A percentile compares a stretch with the other conserved stretches of the same genome.
Conservation (phyloP, 2,113 vertebrate species). For the Ceratotherium simum region DNA sequence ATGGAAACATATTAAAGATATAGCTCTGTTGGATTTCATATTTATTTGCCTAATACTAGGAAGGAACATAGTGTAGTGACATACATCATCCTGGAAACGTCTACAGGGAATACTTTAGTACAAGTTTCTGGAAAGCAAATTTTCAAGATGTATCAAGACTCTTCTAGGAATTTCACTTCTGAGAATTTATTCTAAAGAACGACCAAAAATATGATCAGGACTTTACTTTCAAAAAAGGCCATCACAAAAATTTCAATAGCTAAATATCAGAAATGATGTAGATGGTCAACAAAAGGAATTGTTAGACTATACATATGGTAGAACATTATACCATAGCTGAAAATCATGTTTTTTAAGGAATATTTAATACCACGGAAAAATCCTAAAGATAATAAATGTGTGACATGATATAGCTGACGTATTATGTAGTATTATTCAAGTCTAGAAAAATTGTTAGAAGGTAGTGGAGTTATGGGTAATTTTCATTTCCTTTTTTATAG, state of each 20-base stretch:
- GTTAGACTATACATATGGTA: background rate
- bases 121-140: background rate
- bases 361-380: background rate
- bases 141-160: background rate
- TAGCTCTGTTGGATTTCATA: accelerated
- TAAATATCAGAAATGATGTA: background rate
- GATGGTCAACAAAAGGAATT: background rate
- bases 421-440: background rate
- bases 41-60: too few species aligned
- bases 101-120: background rate
- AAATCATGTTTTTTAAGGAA: background rate
- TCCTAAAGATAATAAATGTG: background rate
- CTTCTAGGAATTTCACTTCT: background rate
- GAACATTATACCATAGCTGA: background rate
- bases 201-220: background rate
- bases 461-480: background rate
- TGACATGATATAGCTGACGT: background rate
- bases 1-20: background rate
- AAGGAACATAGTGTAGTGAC: too few species aligned
- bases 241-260: background rate
- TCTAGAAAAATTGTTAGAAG: background rate
- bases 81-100: background rate
- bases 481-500: background rate
- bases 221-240: background rate
- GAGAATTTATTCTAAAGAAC: background rate